Evolutionary conservation across 1,140 invertebrate genomes (phyloP).

Genomic region (Brachionus plicatilis): DNA sequence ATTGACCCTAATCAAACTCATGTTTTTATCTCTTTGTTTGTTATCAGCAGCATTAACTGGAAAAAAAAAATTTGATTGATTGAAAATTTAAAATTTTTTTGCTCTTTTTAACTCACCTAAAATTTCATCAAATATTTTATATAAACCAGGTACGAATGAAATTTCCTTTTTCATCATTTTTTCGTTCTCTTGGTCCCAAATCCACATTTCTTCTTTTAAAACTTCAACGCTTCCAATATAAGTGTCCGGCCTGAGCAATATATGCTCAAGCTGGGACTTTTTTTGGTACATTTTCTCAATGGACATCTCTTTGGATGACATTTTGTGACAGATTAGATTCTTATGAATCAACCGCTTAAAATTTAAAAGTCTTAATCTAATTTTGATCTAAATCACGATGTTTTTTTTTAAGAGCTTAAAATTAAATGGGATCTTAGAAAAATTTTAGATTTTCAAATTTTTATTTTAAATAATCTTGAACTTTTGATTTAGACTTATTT

Average conservation of each 20-base stretch:
- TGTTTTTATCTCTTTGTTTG: slow-evolving; percentile 87
- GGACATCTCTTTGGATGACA: slow-evolving; percentile 46
- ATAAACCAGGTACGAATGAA: slow-evolving; percentile 90
- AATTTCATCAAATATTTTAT: slow-evolving; percentile 99
- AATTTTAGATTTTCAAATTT: background rate
- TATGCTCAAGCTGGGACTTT: slow-evolving; percentile 95
- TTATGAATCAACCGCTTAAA: background rate
- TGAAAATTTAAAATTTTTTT: background rate
- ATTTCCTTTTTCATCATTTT: slow-evolving; percentile 79
- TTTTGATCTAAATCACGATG: background rate
- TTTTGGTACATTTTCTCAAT: slow-evolving; percentile 98
- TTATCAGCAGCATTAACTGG: slow-evolving; percentile 97
- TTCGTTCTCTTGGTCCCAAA: slow-evolving; percentile 72
- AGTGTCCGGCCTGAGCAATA: slow-evolving; percentile 93
- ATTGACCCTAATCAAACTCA: slow-evolving; percentile 93
- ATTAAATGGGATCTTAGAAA: background rate
- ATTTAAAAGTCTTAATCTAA: background rate
- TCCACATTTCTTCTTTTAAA: slow-evolving; percentile 75
- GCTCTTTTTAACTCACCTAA: slow-evolving; percentile 44
- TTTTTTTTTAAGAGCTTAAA: background rate
- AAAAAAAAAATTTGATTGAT: background rate
- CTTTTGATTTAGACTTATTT: background rate
- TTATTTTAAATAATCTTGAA: background rate
- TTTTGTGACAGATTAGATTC: background rate
- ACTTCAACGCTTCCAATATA: slow-evolving; percentile 94